Evolutionary conservation across 1,140 invertebrate genomes (phyloP), one percentile per base, ranked within the genome.

Genomic region (Brachionus sp.): DNA sequence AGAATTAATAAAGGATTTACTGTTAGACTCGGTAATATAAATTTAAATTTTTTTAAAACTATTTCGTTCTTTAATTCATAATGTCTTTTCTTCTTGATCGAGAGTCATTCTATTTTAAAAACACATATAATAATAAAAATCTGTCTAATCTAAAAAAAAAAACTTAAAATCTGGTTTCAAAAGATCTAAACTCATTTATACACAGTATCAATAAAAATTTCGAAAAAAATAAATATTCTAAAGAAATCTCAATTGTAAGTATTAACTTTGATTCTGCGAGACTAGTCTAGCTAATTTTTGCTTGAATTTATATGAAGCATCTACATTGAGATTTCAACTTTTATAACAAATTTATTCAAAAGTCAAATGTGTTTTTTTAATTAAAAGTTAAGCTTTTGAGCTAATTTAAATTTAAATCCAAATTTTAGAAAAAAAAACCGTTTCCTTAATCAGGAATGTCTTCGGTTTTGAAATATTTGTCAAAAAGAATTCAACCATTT

Each of bases 401-500:
- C 3, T 29, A 29, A 46, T n/a, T 1, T 16, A 5, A n/a, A 46
- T 50, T 50, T 50, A 13, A 25, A 64, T 12, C 23, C 23, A 25
- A 64, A 23, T 33, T 64, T 66, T 39, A 70, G n/a, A 35, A 16
- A 70, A 16, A n/a, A 70, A 70, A 70, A 39, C 16, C 37, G 33
- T 16, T 70, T 39, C 70, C 25, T 75, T 44, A 19, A 25, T 46
- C 5, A 75, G 25, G 44, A 46, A 75, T 75, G 70, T 13, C 70
- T 5, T 46, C 37, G 44, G 70, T 75, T 25, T 75, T 75, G 12
- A 75, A 75, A 46, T 75, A 46, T 39, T 46, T 75, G 16, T 23
- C 37, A 0, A 75, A 46, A 46, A 44, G 25, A 46, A 75, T 75
- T 25, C 70, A 75, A 75, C 70, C 70, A 46, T 75, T 75, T 25